Conservation (phyloP, 2,888 invertebrate genomes). For the Anagyrus pseudococci region DNA sequence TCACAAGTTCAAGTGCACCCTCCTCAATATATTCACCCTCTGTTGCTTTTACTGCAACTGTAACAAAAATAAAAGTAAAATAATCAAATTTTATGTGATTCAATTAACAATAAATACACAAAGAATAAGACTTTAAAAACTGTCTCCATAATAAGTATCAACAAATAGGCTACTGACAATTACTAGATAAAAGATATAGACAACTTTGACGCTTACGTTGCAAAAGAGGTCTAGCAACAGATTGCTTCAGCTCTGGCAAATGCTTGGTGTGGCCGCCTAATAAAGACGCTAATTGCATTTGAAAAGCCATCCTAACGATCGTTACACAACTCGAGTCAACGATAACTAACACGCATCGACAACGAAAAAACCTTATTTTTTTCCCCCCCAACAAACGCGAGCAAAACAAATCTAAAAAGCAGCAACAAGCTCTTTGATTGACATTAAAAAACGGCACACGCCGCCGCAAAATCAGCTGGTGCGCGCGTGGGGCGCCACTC, state of each 20-base stretch:
- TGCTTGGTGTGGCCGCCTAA: slow-evolving; percentile 52
- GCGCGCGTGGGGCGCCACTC: not conserved
- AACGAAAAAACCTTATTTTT: not conserved
- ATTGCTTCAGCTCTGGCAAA: slow-evolving; percentile 52
- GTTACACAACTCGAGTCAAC: not conserved
- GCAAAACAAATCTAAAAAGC: too few relatives aligned
- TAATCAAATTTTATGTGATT: not conserved
- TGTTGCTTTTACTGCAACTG: slow-evolving; percentile 57
- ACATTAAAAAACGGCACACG: too few relatives aligned
- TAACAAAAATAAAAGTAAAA: slow-evolving; percentile 14
- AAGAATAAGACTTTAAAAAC: too few relatives aligned
- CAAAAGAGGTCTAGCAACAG: slow-evolving; percentile 53
- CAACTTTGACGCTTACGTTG: slow-evolving; percentile 51
- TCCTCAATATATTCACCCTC: slow-evolving; percentile 55
- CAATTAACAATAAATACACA: not conserved
- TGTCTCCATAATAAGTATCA: too few relatives aligned
- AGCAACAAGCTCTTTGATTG: too few relatives aligned
- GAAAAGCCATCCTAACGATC: slow-evolving; percentile 43
- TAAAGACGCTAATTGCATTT: slow-evolving; percentile 47
- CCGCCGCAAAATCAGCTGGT: not conserved
- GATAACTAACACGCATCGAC: too few relatives aligned
- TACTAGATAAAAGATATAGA: too few relatives aligned
- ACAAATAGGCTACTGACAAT: too few relatives aligned
- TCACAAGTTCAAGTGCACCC: slow-evolving; percentile 55
- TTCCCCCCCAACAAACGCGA: not conserved